Conservation (phyloP, 2,113 vertebrate species). For the Odobenus rosmarus region DNA sequence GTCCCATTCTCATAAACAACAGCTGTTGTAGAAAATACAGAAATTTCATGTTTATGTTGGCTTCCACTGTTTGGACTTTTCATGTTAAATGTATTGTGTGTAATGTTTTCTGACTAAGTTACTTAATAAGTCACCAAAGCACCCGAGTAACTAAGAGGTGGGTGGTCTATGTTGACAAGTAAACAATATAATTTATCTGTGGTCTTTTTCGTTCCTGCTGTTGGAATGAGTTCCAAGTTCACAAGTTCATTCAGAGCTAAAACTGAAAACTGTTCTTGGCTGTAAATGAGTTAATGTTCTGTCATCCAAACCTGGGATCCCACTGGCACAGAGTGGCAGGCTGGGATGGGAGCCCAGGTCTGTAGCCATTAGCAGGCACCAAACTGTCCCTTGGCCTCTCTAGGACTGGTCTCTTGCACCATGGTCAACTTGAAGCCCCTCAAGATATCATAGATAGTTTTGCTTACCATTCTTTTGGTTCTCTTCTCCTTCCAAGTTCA, state of each 20-base stretch:
- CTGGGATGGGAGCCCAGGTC: not conserved
- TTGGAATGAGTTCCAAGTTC: slow-evolving; percentile 54
- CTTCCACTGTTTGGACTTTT: not conserved
- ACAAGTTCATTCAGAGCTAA: slow-evolving; percentile 35
- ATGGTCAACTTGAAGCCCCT: not conserved
- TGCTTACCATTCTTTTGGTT: not conserved
- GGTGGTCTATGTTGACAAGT: slow-evolving; percentile 56
- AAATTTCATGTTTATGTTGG: slow-evolving; percentile 35
- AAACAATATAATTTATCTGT: slow-evolving; percentile 62
- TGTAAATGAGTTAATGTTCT: not conserved
- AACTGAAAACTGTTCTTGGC: not conserved
- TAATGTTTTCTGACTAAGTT: slow-evolving; percentile 42
- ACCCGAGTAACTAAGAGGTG: slow-evolving; percentile 45
- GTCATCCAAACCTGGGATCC: not conserved
- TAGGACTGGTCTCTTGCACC: not conserved
- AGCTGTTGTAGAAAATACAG: slow-evolving; percentile 34
- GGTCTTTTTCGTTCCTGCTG: slow-evolving; percentile 42
- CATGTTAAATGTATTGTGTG: not conserved
- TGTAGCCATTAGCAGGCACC: not conserved
- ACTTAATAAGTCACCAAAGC: slow-evolving; percentile 57
- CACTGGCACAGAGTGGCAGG: not conserved
- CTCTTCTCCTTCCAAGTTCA: not conserved
- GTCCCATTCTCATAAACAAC: not conserved
- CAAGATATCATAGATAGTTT: not conserved
- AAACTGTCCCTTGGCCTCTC: not conserved